phyloP scores from a whole-genome alignment of 2,888 invertebrate genomes.

The Platycnemis pennipes region DNA sequence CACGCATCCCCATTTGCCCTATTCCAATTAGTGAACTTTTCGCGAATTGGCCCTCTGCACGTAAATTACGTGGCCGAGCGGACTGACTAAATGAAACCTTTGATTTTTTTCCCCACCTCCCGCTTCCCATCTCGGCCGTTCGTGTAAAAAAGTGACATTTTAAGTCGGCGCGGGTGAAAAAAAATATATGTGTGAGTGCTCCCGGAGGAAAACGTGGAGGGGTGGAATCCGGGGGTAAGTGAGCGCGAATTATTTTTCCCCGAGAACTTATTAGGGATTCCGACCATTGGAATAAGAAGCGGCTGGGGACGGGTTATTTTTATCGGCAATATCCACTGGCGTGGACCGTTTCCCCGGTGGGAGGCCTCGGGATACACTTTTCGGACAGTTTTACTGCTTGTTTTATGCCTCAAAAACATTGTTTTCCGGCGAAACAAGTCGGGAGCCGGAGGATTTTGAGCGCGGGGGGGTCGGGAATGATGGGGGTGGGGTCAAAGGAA shows the following conservation, averaged over 20 bases:
- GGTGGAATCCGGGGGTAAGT: background rate
- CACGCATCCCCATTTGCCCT: background rate
- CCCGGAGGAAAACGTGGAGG: too few species aligned
- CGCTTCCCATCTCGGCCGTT: background rate
- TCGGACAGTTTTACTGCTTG: constrained; percentile 62
- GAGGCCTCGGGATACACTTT: constrained; percentile 24
- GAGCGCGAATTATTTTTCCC: background rate
- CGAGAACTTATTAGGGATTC: constrained; percentile 43
- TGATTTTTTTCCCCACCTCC: background rate
- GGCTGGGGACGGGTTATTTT: background rate
- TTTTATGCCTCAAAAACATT: constrained; percentile 48
- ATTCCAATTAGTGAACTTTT: constrained; percentile 28
- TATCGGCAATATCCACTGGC: constrained; percentile 41
- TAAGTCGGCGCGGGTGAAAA: background rate
- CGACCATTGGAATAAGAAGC: background rate
- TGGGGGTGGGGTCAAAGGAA: background rate
- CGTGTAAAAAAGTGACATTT: background rate
- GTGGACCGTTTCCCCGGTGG: background rate
- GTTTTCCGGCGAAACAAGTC: constrained; percentile 61
- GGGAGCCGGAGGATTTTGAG: constrained; percentile 10
- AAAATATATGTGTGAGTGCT: too few species aligned
- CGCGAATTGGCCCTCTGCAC: background rate
- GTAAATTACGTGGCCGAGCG: background rate
- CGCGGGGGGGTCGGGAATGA: background rate
- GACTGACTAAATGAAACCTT: background rate